A percentile compares a stretch with the other conserved stretches of the same genome.
Conservation (phyloP, 2,113 vertebrate genomes). For the Zingel zingel region DNA sequence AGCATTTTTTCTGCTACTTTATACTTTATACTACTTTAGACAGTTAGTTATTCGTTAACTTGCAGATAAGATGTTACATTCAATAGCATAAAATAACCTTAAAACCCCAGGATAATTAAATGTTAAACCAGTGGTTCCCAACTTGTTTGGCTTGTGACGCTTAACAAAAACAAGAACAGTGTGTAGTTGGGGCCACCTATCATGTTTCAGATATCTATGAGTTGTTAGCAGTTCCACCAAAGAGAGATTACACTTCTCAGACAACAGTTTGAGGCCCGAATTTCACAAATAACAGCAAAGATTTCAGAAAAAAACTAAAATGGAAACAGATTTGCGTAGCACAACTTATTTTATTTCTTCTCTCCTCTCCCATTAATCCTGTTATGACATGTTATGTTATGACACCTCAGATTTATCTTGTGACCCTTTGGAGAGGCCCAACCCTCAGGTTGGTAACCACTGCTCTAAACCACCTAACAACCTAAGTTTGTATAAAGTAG, state of each 20-base stretch:
- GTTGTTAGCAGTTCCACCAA: not conserved
- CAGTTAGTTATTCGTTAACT: not conserved
- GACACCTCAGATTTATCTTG: not conserved
- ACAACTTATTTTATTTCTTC: not conserved
- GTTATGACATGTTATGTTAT: not conserved
- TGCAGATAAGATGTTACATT: not conserved
- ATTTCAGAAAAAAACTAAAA: not conserved
- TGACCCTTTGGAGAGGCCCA: not conserved
- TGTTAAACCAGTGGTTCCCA: conserved; percentile 2
- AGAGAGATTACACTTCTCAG: not conserved
- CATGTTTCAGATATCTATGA: not conserved
- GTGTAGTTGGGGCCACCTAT: not conserved
- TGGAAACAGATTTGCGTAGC: not conserved
- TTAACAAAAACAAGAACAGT: not conserved
- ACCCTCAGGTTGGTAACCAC: not conserved
- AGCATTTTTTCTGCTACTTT: not conserved
- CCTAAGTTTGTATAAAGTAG: not conserved
- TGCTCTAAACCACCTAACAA: not conserved
- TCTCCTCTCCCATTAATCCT: not conserved
- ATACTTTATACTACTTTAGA: no score
- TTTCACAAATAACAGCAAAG: not conserved
- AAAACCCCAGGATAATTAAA: not conserved
- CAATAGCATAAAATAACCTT: not conserved
- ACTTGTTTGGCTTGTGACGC: not conserved
- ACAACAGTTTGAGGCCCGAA: not conserved